These are phyloP conservation scores for Dicrurus megarhynchus DNA, from an alignment of 2,113 vertebrate genomes.

Conservation along the genomic window DNA sequence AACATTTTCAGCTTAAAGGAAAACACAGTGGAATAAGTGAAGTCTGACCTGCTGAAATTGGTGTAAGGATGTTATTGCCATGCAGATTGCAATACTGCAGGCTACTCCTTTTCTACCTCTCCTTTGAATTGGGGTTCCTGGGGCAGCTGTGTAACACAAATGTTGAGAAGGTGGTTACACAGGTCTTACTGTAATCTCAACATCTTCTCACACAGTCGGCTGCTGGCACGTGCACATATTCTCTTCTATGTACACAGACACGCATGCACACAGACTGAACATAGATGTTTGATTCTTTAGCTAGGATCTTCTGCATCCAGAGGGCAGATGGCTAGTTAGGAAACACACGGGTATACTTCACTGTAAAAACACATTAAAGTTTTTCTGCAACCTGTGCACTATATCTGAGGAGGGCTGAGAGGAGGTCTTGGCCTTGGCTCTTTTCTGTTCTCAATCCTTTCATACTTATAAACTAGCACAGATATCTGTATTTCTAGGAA, in stretches of 20 bases:
- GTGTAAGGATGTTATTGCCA: neutral
- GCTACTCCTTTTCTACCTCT: neutral
- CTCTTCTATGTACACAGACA: neutral
- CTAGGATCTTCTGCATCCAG: neutral
- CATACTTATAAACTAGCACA: neutral
- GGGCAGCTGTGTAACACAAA: neutral
- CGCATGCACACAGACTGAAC: neutral
- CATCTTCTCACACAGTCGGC: neutral
- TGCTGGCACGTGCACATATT: neutral
- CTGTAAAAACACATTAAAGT: neutral
- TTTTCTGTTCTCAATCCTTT: neutral
- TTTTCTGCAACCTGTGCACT: neutral
- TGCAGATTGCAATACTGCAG: neutral
- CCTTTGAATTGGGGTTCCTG: neutral
- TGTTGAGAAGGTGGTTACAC: neutral
- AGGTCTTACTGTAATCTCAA: neutral
- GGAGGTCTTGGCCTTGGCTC: neutral
- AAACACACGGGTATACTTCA: neutral
- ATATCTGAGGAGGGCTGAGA: neutral
- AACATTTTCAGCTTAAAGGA: neutral
- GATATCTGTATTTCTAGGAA: neutral
- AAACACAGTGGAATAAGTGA: neutral
- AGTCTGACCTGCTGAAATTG: neutral
- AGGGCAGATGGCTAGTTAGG: neutral
- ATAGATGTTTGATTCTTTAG: neutral